Percentiles rank a stretch among this genome's conserved stretches.
Evolutionary conservation across 2,888 invertebrate species (phyloP).

Genomic region (Atrina japonica): DNA sequence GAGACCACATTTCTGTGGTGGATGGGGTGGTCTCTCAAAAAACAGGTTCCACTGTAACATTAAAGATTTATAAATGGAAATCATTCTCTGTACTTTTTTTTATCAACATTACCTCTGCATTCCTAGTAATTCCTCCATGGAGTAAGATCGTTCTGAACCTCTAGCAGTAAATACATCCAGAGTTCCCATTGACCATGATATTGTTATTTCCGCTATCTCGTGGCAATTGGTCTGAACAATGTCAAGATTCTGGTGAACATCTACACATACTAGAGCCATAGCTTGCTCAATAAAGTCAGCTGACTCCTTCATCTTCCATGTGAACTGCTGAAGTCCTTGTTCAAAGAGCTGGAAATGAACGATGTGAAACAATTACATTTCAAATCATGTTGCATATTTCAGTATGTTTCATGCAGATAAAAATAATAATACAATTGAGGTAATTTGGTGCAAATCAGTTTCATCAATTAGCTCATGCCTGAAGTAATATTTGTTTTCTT

Average conservation of each 20-base stretch:
- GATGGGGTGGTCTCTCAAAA: too few species aligned
- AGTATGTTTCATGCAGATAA: too few species aligned
- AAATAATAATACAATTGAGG: too few species aligned
- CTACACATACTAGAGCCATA: conserved; percentile 77
- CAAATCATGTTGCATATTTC: not conserved
- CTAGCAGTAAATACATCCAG: conserved; percentile 76
- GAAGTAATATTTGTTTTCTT: not conserved
- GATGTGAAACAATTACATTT: not conserved
- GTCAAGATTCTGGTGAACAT: conserved; percentile 78
- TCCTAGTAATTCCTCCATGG: conserved; percentile 75
- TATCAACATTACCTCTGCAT: conserved; percentile 72
- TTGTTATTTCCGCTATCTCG: conserved; percentile 75
- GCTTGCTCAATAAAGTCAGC: conserved; percentile 80
- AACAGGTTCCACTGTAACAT: too few species aligned
- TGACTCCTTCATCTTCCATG: conserved; percentile 80
- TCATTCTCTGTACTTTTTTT: too few species aligned
- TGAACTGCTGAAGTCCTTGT: conserved; percentile 76
- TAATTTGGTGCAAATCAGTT: not conserved
- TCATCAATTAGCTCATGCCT: not conserved
- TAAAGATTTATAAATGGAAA: too few species aligned
- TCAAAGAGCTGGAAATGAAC: conserved; percentile 75
- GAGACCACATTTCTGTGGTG: too few species aligned
- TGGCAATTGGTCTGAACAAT: conserved; percentile 78
- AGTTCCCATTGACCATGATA: conserved; percentile 75
- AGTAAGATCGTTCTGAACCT: conserved; percentile 67